phyloP scores from a whole-genome alignment of 2,888 invertebrate species.

The Dermolepida albohirtum region DNA sequence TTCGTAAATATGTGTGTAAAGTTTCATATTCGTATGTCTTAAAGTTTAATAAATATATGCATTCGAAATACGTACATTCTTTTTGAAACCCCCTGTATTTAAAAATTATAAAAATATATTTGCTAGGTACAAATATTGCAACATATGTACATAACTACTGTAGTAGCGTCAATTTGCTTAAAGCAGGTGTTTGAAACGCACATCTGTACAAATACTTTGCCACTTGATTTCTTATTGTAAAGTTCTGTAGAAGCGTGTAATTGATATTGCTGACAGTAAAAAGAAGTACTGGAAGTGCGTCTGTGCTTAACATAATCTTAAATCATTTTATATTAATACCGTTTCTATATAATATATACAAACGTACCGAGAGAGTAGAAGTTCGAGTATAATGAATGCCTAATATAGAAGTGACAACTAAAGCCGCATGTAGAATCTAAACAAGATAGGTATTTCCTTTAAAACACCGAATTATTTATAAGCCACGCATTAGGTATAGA shows the following conservation, averaged over 20 bases:
- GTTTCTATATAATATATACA: conserved; percentile 9
- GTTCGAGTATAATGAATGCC: conserved; percentile 41
- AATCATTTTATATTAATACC: conserved; percentile 41
- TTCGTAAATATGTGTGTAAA: no score
- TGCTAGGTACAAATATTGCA: no score
- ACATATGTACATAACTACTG: no score
- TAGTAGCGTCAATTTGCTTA: no score
- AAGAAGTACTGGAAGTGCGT: conserved; percentile 25
- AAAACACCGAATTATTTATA: conserved; percentile 43
- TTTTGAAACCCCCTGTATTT: no score
- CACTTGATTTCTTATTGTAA: conserved; percentile 26
- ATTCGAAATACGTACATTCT: no score
- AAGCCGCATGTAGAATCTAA: conserved; percentile 42
- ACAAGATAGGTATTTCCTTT: conserved; percentile 44
- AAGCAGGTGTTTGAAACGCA: conserved; percentile 15
- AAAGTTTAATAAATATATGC: no score
- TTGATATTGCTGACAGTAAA: conserved; percentile 38
- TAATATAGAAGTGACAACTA: conserved; percentile 44
- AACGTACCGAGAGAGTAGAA: conserved; percentile 6
- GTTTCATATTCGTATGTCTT: no score
- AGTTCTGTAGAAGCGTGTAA: conserved; percentile 15
- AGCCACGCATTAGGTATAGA: conserved; percentile 32
- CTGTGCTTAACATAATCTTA: conserved; percentile 25
- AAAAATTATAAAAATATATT: no score
- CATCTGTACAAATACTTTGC: conserved; percentile 12